phyloP scores from a whole-genome alignment of 2,113 vertebrate genomes.

The Toxotes jaculatrix region DNA sequence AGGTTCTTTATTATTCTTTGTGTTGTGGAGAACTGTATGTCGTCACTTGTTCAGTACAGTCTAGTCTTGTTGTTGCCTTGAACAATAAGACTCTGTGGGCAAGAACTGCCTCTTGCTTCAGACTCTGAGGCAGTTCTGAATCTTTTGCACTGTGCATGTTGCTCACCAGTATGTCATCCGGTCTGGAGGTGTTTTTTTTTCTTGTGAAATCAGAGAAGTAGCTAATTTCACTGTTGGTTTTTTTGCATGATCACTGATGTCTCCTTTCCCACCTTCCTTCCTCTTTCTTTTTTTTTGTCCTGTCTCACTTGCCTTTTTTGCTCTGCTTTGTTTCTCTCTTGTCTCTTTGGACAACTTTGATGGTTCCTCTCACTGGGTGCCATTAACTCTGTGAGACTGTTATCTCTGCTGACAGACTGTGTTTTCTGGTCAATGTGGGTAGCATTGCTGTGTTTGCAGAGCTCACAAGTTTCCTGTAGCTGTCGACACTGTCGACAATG shows the following conservation, averaged over 20 bases:
- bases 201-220: conserved; percentile 21
- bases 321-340: conserved; percentile 16
- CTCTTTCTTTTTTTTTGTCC: background rate
- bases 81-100: conserved; percentile 47
- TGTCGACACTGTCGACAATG: background rate
- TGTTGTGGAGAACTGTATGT: conserved; percentile 5
- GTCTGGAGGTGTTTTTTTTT: background rate
- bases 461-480: background rate
- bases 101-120: conserved; percentile 1
- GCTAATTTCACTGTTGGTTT: background rate
- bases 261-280: conserved; percentile 1
- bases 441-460: background rate
- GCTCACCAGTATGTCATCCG: conserved; percentile 19
- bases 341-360: background rate
- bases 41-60: conserved; percentile 11
- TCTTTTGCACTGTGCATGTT: conserved; percentile 23
- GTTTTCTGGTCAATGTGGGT: background rate
- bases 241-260: background rate
- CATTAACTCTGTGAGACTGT: background rate
- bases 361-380: background rate
- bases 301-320: background rate
- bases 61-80: background rate
- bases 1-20: conserved; percentile 16
- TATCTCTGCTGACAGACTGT: background rate
- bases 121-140: conserved; percentile 4